Percentiles rank a stretch among this genome's conserved stretches.
Conservation (phyloP, 2,888 invertebrate genomes). For the Buathra laborator region DNA sequence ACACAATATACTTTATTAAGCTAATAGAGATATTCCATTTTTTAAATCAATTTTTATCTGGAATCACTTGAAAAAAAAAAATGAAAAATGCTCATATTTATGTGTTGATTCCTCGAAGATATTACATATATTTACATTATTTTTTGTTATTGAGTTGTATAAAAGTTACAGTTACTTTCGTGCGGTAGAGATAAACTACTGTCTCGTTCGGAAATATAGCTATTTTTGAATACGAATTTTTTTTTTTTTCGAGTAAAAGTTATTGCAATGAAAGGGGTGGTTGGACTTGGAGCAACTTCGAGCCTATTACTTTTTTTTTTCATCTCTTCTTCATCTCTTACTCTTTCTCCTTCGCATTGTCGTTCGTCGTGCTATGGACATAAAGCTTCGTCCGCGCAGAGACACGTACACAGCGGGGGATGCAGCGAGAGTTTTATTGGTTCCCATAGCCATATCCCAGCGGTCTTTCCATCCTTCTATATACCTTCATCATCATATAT, state of each 20-base stretch:
- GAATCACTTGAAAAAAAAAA: too few relatives aligned
- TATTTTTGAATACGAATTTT: not conserved
- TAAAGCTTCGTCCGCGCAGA: slow-evolving; percentile 16
- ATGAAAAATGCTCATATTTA: too few relatives aligned
- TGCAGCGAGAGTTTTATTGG: slow-evolving; percentile 46
- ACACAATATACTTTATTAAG: too few relatives aligned
- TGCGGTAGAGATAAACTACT: too few relatives aligned
- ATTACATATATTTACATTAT: too few relatives aligned
- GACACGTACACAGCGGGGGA: slow-evolving; percentile 48
- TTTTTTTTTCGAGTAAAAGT: not conserved
- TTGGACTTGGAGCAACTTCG: not conserved
- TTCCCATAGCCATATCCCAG: slow-evolving; percentile 21
- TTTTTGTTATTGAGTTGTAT: too few relatives aligned
- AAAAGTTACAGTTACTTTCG: too few relatives aligned
- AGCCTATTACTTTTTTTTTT: not conserved
- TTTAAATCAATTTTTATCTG: too few relatives aligned
- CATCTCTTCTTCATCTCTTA: not conserved
- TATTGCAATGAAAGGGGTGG: not conserved
- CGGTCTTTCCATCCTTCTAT: slow-evolving; percentile 3
- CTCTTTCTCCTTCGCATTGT: slow-evolving; percentile 20
- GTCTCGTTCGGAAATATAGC: too few relatives aligned
- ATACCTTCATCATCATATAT: not conserved
- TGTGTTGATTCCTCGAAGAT: too few relatives aligned
- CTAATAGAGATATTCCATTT: too few relatives aligned
- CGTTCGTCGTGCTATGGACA: slow-evolving; percentile 23